These are phyloP conservation scores for Seira sanloemensis DNA, from an alignment of 2,888 invertebrate species.

Conservation along the genomic window DNA sequence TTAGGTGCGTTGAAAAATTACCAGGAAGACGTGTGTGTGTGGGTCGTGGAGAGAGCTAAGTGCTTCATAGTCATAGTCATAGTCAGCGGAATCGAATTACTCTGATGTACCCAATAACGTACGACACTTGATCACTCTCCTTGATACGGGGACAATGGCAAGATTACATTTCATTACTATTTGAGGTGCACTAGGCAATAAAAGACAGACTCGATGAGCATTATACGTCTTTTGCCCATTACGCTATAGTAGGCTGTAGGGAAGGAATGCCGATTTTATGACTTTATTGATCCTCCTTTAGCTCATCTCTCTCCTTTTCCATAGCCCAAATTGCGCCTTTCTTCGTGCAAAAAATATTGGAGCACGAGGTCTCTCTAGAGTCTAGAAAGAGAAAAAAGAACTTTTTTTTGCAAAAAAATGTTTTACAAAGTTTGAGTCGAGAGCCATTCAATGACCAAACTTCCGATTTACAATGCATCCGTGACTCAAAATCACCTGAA, in stretches of 20 bases:
- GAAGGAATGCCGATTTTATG: constrained; percentile 57
- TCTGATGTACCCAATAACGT: too few species aligned
- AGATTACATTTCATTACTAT: background rate
- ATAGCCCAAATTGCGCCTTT: background rate
- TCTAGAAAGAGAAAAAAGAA: too few species aligned
- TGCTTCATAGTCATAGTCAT: too few species aligned
- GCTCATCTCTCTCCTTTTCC: constrained; percentile 8
- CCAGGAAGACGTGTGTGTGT: background rate
- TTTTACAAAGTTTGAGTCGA: background rate
- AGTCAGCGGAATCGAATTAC: too few species aligned
- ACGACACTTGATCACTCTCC: background rate
- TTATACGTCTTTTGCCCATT: too few species aligned
- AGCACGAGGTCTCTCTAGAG: background rate
- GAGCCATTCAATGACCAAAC: background rate
- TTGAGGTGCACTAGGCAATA: background rate
- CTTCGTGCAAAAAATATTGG: background rate
- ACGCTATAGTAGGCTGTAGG: background rate
- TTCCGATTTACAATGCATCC: background rate
- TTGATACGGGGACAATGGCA: background rate
- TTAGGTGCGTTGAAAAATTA: background rate
- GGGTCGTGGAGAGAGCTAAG: too few species aligned
- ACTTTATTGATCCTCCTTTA: constrained; percentile 55
- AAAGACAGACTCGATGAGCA: background rate
- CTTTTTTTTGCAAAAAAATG: background rate
- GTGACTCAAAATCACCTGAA: background rate